Base-by-base conservation (phyloP, 2,888 invertebrate species). In the Incurvaria masculella region DNA sequence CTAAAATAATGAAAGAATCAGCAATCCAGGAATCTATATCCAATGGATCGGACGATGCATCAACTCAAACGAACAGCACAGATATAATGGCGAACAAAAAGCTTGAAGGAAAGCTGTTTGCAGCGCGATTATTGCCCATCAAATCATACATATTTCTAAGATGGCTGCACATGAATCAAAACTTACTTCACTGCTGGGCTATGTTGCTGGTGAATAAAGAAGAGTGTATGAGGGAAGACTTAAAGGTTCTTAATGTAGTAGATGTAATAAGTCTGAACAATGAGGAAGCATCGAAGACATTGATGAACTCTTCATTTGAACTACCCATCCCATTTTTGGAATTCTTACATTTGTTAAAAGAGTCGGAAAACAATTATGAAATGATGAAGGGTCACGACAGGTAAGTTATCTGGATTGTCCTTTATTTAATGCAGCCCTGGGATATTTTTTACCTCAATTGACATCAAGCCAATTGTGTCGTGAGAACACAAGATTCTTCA, bases 111-210 rank as follows among this genome's bases (percentile, higher is more conserved):
- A 2, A 52, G 70, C 19, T 57, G 63, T 10, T 48, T 63, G 58
- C 68, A 10, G 73, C 58, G 57, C 68, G 80, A 59, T 58, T 86
- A 2, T 64, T 86, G 52, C 87, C 87, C 50, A 59, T 84, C 40
- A 82, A 82, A 53, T 72, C 80, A 14, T 81, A 81, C 49, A 60
- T 81, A 6, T 62, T 81, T 40, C 65, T 73, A 49, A 65, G 75
- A 54, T 59, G 79, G 19, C 55, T 74, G 6, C 59, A 57, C 48
- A 50, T 71, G 20, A 45, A 73, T 21, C 63, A 68, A 52, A 57
- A 52, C 10, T 54, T 60, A 42, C 58, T 73, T 10, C 50, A 61
- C 8, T 54, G 59, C 27, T 53, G 5, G 18, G 49, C 45, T 10
- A 50, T 55, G 45, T 14, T 47, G 49, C 47, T 61, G 42, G n/a